Evolutionary conservation across 1,140 invertebrate genomes (phyloP), one percentile per base, ranked within the genome.

Genomic region (Brachionus paranguensis): DNA sequence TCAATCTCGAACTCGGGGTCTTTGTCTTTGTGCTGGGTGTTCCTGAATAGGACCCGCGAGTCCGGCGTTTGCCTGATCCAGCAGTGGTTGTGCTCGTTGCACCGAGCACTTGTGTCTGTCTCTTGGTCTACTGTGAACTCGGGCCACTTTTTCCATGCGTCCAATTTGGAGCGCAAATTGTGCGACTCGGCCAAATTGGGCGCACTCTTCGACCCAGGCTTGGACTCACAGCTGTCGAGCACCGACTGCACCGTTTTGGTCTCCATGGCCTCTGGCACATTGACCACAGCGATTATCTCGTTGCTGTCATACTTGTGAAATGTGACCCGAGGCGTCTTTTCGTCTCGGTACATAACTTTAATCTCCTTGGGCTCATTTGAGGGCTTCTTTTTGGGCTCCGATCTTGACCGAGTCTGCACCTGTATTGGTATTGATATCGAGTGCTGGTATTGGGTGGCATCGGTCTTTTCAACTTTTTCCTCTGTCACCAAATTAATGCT

Each of bases 1-100:
- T 83, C 81, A 47, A 83, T 83, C 27, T 83, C 81, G 37, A 83
- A 83, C 33, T 83, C 68, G 5, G 43, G 68, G 17, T 72, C 68
- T 24, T 72, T 72, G 37, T 72, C 68, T 72, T 72, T 72, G 10
- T 5, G 12, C 0, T 17, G 12, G 8, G 14, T 7, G 33, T 72
- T 72, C 11, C 68, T 37, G 37, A 43, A 72, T 1, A 47, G n/a
- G 5, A 72, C 41, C 11, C 68, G 29, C 3, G 68, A 72, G 37
- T 72, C 68, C 10, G 78, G 53, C 27, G 78, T 27, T 76, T 76
- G 20, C 33, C 50, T 76, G 27, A 76, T 33, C 72, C 72, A 76
- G 50, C 17, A 76, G 50, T 76, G 41, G 3, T 5, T 50, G 27
- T 50, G 24, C 24, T 76, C 45, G 10, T 50, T n/a, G 6, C n/a